Evolutionary conservation across 2,113 vertebrate genomes (phyloP).

Genomic region (Bubalus kerabau): DNA sequence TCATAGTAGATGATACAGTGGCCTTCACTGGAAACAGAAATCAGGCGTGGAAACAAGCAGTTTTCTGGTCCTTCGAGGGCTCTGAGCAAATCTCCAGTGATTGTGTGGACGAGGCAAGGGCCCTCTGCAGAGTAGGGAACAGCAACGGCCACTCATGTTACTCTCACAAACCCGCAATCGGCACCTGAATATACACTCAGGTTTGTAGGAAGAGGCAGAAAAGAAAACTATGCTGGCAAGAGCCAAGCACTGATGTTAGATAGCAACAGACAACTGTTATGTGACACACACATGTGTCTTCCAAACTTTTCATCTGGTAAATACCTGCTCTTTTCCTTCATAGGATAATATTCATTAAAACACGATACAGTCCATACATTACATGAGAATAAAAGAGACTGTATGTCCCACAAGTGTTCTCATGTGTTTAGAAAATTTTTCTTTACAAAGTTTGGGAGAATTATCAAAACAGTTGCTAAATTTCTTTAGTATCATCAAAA

Average conservation of each 20-base stretch:
- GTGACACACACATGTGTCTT: background rate
- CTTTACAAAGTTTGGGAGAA: background rate
- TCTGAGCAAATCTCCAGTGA: conserved; percentile 96
- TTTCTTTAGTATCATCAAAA: background rate
- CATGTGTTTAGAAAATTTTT: background rate
- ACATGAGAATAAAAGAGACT: background rate
- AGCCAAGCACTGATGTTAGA: background rate
- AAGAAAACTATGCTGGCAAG: background rate
- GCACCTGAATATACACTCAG: background rate
- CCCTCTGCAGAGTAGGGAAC: conserved; percentile 84
- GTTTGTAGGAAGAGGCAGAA: background rate
- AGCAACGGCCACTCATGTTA: background rate
- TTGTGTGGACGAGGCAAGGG: conserved; percentile 97
- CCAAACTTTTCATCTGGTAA: background rate
- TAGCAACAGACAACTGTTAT: background rate
- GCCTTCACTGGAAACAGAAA: conserved; percentile 97
- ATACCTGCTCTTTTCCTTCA: background rate
- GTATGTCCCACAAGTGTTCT: background rate
- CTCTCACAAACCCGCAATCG: background rate
- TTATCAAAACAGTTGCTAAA: background rate
- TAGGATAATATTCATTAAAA: background rate
- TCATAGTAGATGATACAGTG: conserved; percentile 99
- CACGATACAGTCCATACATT: background rate
- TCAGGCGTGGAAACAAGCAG: conserved; percentile 90
- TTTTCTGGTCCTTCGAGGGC: conserved; percentile 95